Percentiles rank a stretch among this genome's conserved stretches.
Evolutionary conservation across 2,113 vertebrate species (phyloP).

Genomic region (Aix galericulata): DNA sequence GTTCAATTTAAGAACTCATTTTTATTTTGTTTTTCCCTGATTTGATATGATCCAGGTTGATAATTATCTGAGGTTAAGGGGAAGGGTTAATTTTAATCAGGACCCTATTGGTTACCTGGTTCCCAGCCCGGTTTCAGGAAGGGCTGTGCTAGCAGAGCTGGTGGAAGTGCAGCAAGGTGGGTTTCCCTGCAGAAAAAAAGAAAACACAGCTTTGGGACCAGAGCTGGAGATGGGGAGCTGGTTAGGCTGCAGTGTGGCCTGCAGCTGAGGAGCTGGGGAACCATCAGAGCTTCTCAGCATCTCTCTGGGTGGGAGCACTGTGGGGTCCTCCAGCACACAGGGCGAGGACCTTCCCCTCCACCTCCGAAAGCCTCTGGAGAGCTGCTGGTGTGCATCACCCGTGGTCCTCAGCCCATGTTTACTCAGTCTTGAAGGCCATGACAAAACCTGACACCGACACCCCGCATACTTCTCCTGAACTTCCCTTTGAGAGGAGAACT

Average conservation of each 20-base stretch:
- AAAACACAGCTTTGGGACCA: not conserved
- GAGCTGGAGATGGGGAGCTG: not conserved
- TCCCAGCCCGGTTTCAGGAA: not conserved
- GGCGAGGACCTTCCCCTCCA: not conserved
- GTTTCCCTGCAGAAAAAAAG: not conserved
- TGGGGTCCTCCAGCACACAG: not conserved
- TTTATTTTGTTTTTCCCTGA: not conserved
- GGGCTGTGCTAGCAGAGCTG: not conserved
- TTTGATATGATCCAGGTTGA: not conserved
- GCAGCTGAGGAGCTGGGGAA: not conserved
- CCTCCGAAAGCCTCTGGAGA: slow-evolving; percentile 7
- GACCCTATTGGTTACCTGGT: not conserved
- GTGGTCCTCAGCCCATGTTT: slow-evolving; percentile 56
- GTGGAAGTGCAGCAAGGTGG: not conserved
- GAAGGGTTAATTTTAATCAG: not conserved
- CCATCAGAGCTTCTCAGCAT: not conserved
- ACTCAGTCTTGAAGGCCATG: slow-evolving; percentile 57
- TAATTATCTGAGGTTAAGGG: not conserved
- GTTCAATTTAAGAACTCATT: not conserved
- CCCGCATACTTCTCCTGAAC: slow-evolving; percentile 70
- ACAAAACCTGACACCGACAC: slow-evolving; percentile 70
- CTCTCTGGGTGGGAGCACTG: not conserved
- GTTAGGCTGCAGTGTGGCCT: not conserved
- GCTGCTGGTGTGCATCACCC: slow-evolving; percentile 70
- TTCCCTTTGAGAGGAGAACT: slow-evolving; percentile 12